Evolutionary conservation across 92 coral and sea anemone genomes (phyloP).

Genomic region (Plumapathes pennacea): DNA sequence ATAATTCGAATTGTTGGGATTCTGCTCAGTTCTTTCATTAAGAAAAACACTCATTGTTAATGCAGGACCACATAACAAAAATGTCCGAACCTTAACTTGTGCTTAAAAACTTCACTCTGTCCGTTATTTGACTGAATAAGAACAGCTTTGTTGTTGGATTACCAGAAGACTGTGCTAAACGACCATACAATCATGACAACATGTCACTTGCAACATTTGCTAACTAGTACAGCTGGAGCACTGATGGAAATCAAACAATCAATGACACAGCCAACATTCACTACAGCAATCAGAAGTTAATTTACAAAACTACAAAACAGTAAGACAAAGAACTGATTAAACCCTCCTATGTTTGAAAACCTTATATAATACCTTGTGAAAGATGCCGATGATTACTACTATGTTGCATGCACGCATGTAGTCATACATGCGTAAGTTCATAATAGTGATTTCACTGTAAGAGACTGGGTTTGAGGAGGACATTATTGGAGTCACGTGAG

Average conservation of each 20-base stretch:
- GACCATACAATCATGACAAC: slow-evolving; percentile 12
- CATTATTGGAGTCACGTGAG: no score
- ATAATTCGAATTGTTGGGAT: slow-evolving; percentile 29
- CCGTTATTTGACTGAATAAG: slow-evolving; percentile 6
- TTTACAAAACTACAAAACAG: slow-evolving; percentile 8
- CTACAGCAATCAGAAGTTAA: slow-evolving; percentile 4
- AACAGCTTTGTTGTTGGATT: slow-evolving; percentile 28
- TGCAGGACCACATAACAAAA: slow-evolving; percentile 26
- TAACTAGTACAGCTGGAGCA: slow-evolving; percentile 12
- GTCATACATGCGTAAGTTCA: no score
- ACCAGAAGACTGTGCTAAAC: slow-evolving; percentile 12
- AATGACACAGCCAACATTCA: neutral
- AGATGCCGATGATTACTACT: slow-evolving; percentile 33
- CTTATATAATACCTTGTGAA: slow-evolving; percentile 4
- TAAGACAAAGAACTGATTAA: slow-evolving; percentile 16
- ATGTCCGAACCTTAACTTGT: slow-evolving; percentile 25
- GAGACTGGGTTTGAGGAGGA: no score
- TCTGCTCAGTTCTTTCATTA: slow-evolving; percentile 31
- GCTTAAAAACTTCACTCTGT: neutral
- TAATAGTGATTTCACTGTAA: no score
- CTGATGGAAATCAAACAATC: slow-evolving; percentile 4
- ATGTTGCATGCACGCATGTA: no score
- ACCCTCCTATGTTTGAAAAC: slow-evolving; percentile 35
- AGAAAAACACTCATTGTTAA: slow-evolving; percentile 33
- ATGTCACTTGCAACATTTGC: slow-evolving; percentile 43